Base-by-base conservation (phyloP, 2,113 vertebrate species). In the Catharus bicknelli region DNA sequence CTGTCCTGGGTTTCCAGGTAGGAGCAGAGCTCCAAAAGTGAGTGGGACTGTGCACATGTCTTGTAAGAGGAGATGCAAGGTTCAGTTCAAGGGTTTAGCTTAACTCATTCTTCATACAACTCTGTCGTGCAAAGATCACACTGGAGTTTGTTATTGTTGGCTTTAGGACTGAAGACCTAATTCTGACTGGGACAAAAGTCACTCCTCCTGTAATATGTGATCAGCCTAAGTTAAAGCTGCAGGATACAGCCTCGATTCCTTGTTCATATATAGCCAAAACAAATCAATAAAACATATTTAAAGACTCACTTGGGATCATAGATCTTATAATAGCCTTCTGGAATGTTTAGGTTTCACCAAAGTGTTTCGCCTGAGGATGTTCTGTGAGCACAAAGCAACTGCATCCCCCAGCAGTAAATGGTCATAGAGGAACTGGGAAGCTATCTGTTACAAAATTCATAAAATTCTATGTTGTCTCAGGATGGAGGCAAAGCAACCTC, bases 221-320 rank as follows among this genome's bases (percentile, higher is more conserved):
- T 26, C 17, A 69, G 32, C n/a, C 14, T 30, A 47, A 83, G 26
- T 30, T 82, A 87, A 79, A 75, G 16, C 34, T 84, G 25, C 9
- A 54, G 47, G 53, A 55, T 75, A 59, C 32, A 69, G 53, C 51
- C 27, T 74, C 40, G 38, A 32, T 50, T 83, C 45, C 51, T 88
- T 83, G n/a, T 55, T 92, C 58, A 54, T 9, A 17, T 48, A 34
- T 25, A 79, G 34, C 29, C 26, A 82, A 90, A 94, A 62, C 14
- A 79, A 73, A 83, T 74, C 76, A 90, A 94, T 90, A 86, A 90
- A 88, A 86, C n/a, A 38, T 25, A 87, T 40, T 74, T 32, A 64
- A 94, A 88, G 83, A 45, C 22, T 51, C 66, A 12, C 32, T 50
- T 76, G 86, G 48, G 58, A 84, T 51, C 8, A 3, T 3, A 77